These are phyloP conservation scores for Megalopta genalis DNA, from an alignment of 1,140 invertebrate species.

Conservation along the genomic window DNA sequence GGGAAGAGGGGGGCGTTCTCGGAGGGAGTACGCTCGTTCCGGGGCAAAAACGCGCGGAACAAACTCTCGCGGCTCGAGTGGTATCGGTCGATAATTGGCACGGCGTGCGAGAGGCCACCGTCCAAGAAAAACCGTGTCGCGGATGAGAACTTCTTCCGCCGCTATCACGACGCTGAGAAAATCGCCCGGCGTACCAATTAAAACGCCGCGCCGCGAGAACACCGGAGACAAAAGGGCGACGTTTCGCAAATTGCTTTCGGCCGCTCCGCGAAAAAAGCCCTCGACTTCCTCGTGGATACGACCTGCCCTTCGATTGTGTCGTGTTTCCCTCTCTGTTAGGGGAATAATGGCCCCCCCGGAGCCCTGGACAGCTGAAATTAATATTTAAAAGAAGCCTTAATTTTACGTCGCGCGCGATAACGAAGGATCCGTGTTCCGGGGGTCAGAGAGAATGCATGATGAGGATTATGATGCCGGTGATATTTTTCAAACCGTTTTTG, in stretches of 20 bases:
- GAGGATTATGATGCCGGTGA: no score
- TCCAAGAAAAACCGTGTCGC: conserved; percentile 37
- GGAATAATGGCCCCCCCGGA: no score
- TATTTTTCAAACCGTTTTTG: no score
- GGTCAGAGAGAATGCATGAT: no score
- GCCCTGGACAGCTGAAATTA: no score
- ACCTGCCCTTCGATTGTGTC: not conserved
- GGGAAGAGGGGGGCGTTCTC: no score
- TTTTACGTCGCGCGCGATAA: no score
- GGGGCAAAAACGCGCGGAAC: conserved; percentile 43
- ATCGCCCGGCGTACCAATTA: conserved; percentile 55
- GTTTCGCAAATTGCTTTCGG: conserved; percentile 68
- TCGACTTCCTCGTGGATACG: conserved; percentile 7
- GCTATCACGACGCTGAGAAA: conserved; percentile 15
- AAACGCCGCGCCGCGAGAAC: conserved; percentile 55
- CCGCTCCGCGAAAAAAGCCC: conserved; percentile 2
- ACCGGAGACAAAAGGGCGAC: conserved; percentile 52
- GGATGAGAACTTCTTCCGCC: conserved; percentile 32
- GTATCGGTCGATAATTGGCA: conserved; percentile 53
- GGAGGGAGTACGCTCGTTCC: no score
- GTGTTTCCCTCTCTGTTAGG: not conserved
- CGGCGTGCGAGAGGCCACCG: conserved; percentile 17
- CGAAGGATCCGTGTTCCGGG: no score
- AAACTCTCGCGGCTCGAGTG: conserved; percentile 26
- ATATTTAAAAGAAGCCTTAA: no score